phyloP scores from a whole-genome alignment of 2,888 invertebrate species.

The Amphipoea lucens region DNA sequence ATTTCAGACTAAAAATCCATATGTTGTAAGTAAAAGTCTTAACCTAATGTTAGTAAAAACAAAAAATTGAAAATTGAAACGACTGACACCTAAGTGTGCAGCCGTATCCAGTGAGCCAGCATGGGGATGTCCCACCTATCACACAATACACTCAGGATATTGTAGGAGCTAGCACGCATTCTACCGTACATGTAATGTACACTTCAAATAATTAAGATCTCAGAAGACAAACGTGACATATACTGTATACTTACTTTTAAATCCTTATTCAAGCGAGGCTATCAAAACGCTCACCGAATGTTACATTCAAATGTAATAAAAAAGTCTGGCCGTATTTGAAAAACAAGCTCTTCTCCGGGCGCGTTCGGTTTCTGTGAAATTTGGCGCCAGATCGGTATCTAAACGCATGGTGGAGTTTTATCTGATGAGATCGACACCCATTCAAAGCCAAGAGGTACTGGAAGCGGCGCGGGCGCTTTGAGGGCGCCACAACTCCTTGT shows the following conservation, averaged over 20 bases:
- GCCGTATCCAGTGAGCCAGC: too few relatives aligned
- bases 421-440: constrained; percentile 84
- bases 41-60: too few relatives aligned
- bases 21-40: too few relatives aligned
- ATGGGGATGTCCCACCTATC: too few relatives aligned
- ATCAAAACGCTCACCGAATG: constrained; percentile 30
- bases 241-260: not conserved
- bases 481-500: constrained; percentile 74
- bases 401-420: constrained; percentile 73
- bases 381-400: constrained; percentile 88
- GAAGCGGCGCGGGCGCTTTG: constrained; percentile 79
- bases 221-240: not conserved
- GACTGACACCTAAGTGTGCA: too few relatives aligned
- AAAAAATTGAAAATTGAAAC: too few relatives aligned
- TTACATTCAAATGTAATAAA: constrained; percentile 49
- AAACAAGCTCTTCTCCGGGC: constrained; percentile 65
- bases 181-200: not conserved
- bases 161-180: too few relatives aligned
- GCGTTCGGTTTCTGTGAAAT: constrained; percentile 85
- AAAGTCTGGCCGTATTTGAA: constrained; percentile 65
- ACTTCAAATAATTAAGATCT: constrained; percentile 22
- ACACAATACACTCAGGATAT: too few relatives aligned
- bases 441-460: constrained; percentile 74
- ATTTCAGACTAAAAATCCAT: too few relatives aligned
- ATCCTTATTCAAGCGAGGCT: constrained; percentile 14